A percentile compares a stretch with the other conserved stretches of the same genome.
Conservation (phyloP, 2,888 invertebrate genomes). For the Drosophila buzzatii region DNA sequence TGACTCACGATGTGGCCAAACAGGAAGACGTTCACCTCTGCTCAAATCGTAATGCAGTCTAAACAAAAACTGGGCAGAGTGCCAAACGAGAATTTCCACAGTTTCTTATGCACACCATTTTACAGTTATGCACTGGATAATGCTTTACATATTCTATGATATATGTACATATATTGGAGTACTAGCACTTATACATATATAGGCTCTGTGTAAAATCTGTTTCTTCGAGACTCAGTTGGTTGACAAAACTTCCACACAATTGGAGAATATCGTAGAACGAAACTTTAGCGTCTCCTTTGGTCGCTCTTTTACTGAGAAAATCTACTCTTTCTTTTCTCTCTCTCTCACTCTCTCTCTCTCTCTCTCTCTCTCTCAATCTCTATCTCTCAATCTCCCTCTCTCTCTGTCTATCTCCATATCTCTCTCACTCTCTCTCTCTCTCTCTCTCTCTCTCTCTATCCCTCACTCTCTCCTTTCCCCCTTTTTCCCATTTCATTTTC, state of each 20-base stretch:
- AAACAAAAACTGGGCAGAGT: constrained; percentile 22
- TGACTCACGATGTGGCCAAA: constrained; percentile 32
- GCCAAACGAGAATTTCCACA: constrained; percentile 24
- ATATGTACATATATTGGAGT: not conserved
- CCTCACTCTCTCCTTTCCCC: too few relatives aligned
- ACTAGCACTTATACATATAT: not conserved
- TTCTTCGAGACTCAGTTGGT: not conserved
- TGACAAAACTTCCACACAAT: too few relatives aligned
- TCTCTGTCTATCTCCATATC: not conserved
- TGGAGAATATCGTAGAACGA: not conserved
- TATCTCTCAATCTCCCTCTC: not conserved
- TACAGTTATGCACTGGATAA: not conserved
- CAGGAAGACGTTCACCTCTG: constrained; percentile 47
- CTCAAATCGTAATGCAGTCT: constrained; percentile 8
- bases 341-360: not conserved
- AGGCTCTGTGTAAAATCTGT: not conserved
- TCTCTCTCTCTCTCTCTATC: not conserved
- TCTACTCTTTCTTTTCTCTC: not conserved
- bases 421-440: not conserved
- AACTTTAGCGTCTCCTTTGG: not conserved
- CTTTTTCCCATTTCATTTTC: too few relatives aligned
- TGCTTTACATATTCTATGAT: not conserved
- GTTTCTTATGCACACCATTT: not conserved
- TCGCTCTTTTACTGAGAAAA: not conserved
- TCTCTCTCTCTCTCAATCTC: not conserved